phyloP scores from a whole-genome alignment of 2,797 vertebrate species.

The Enteromius unitaeniatus region DNA sequence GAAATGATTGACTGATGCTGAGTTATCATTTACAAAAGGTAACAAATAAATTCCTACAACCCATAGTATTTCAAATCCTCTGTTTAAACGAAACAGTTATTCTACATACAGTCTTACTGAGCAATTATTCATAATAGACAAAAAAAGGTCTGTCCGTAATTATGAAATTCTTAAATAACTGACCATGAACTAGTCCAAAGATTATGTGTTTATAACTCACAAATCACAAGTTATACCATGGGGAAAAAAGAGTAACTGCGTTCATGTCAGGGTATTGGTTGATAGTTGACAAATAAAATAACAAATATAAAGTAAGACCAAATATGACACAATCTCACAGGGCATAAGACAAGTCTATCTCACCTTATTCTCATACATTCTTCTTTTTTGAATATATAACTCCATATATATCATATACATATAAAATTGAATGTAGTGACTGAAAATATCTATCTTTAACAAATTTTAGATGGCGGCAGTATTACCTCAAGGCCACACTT shows the following conservation, averaged over 20 bases:
- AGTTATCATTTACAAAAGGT: slow-evolving; percentile 52
- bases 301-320: slow-evolving; percentile 62
- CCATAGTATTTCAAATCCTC: slow-evolving; percentile 56
- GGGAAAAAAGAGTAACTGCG: slow-evolving; percentile 52
- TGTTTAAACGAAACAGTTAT: slow-evolving; percentile 57
- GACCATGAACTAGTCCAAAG: slow-evolving; percentile 52
- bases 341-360: slow-evolving; percentile 59
- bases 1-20: slow-evolving; percentile 44
- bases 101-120: slow-evolving; percentile 58
- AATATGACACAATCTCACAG: slow-evolving; percentile 62
- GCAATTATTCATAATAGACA: slow-evolving; percentile 62
- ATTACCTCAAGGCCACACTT: slow-evolving; percentile 65
- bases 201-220: slow-evolving; percentile 54
- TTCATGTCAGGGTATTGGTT: slow-evolving; percentile 56
- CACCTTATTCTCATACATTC: slow-evolving; percentile 63
- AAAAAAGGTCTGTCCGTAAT: slow-evolving; percentile 39
- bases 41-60: slow-evolving; percentile 54
- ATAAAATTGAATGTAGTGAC: slow-evolving; percentile 62
- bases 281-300: slow-evolving; percentile 55
- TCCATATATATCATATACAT: slow-evolving; percentile 65
- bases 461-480: slow-evolving; percentile 66
- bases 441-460: slow-evolving; percentile 65
- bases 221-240: slow-evolving; percentile 63
- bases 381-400: slow-evolving; percentile 61
- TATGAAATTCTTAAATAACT: slow-evolving; percentile 49